Evolutionary conservation across 2,888 invertebrate genomes (phyloP).

Genomic region (Ctena decussata): DNA sequence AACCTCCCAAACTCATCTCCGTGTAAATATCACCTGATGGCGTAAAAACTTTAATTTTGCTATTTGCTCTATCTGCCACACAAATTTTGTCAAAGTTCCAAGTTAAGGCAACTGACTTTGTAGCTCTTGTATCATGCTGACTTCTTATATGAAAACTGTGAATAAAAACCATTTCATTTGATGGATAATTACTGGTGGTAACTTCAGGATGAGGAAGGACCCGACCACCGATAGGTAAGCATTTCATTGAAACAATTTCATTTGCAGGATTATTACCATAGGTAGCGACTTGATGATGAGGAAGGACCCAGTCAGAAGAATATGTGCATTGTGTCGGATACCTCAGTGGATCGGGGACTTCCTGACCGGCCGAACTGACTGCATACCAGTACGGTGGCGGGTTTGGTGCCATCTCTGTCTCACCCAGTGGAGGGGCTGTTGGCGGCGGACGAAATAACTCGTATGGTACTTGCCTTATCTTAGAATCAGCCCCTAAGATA

Average conservation of each 20-base stretch:
- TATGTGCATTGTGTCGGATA: neutral
- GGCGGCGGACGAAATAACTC: conserved; percentile 38
- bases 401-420: conserved; percentile 40
- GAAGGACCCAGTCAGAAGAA: neutral
- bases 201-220: neutral
- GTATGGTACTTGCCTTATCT: too few species aligned
- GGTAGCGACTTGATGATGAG: too few species aligned
- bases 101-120: conserved; percentile 31
- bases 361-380: conserved; percentile 46
- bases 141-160: conserved; percentile 54
- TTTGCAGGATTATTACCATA: too few species aligned
- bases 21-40: conserved; percentile 31
- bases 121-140: conserved; percentile 39
- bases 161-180: conserved; percentile 38
- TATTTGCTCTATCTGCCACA: conserved; percentile 51
- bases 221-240: too few species aligned
- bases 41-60: conserved; percentile 50
- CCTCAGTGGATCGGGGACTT: neutral
- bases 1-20: conserved; percentile 38
- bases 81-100: conserved; percentile 51
- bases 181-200: neutral
- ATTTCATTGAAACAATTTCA: too few species aligned
- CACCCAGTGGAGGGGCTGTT: conserved; percentile 17
- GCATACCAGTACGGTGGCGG: conserved; percentile 69
- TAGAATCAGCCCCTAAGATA: too few species aligned